Evolutionary conservation across 2,888 invertebrate genomes (phyloP), one percentile per base, ranked within the genome.

Genomic region (Trachelus troglodyta): DNA sequence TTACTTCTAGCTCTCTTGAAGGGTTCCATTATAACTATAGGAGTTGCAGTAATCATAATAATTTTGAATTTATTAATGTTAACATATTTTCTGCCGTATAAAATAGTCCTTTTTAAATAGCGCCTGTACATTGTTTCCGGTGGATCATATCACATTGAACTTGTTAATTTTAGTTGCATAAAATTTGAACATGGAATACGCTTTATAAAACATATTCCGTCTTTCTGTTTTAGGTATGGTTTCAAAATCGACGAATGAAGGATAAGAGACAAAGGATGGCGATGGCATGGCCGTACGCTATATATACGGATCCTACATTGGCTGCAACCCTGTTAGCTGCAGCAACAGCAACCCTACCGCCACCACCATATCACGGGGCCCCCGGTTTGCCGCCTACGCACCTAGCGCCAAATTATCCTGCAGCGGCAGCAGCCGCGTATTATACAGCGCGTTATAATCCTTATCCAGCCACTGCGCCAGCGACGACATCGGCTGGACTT

Each of bases 211-310:
- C 1, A 56, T 6, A 23, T 23, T 56, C 40, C 23, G 56, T 23
- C 23, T 79, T 83, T 85, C 81, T 77, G 12, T 68, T 92, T 4
- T 94, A 97, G 97, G 97, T 98, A 33, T 99, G 99, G 99, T 99
- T 99, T 91, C 98, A 98, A 94, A 98, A 98, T 91, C 94, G 98
- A 68, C 93, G 98, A 76, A 98, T 98, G 98, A 98, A 99, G 90
- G 99, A 99, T 93, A 99, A 99, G 88, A 94, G 99, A 0, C 99
- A 99, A 90, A 94, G 98, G 30, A 96, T 98, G 91, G 97, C 98
- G 0, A 95, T 98, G 85, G 96, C 97, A 0, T 99, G 99, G 98
- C 98, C 98, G 0, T 98, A 98, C 92, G 97, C 97, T 0, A 97
- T 98, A 78, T 98, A 98, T 92, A 96, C 97, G 37, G 98, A 99